Percentiles rank a stretch among this genome's conserved stretches.
Evolutionary conservation across 2,113 vertebrate genomes (phyloP).

Genomic region (Caracal caracal): DNA sequence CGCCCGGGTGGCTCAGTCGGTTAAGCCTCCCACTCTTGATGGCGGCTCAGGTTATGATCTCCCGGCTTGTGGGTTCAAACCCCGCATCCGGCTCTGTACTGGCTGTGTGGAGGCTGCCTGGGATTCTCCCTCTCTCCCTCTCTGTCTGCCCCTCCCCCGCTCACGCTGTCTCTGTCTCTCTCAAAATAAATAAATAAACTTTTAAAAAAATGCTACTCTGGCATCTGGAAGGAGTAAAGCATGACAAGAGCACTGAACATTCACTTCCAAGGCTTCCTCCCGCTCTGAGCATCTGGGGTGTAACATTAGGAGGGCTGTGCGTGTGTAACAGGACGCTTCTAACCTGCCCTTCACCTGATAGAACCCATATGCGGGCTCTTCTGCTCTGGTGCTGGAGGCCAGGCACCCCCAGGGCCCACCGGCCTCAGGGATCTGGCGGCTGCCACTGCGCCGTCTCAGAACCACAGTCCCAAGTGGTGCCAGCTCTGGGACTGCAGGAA

Average conservation of each 20-base stretch:
- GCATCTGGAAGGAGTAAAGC: background rate
- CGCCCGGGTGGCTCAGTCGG: too few species aligned
- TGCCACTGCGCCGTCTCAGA: background rate
- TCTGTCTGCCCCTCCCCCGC: too few species aligned
- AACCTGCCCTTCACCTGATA: background rate
- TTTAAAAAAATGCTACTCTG: constrained; percentile 44
- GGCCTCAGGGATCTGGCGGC: background rate
- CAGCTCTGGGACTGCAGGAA: background rate
- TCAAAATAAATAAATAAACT: too few species aligned
- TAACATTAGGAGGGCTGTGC: background rate
- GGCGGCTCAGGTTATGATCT: too few species aligned
- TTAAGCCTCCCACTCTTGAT: too few species aligned
- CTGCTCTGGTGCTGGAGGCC: background rate
- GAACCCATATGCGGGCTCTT: accelerated
- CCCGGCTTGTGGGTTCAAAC: too few species aligned
- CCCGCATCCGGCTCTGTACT: too few species aligned
- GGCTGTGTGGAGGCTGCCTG: too few species aligned
- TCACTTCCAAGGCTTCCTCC: background rate
- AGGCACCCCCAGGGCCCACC: background rate
- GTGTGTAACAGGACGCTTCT: background rate
- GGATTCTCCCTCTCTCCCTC: too few species aligned
- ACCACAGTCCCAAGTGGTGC: background rate
- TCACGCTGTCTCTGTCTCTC: too few species aligned
- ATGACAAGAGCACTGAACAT: background rate
- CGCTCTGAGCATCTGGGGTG: background rate